Conservation (phyloP, 2,797 vertebrate genomes). For the Todus mexicanus region DNA sequence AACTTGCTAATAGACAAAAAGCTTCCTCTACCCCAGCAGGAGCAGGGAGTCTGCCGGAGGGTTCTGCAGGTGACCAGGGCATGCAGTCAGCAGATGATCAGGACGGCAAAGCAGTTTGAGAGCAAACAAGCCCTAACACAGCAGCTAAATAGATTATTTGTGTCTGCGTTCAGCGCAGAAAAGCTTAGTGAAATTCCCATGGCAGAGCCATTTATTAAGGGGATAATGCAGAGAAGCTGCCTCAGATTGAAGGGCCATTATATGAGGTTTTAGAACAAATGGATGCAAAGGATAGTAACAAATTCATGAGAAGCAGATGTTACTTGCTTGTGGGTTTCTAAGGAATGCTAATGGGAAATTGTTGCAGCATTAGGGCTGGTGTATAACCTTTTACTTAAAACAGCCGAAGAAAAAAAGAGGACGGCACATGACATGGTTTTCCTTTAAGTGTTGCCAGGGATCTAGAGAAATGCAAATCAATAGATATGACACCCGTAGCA, state of each 20-base stretch:
- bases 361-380: not conserved
- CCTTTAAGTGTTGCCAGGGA: not conserved
- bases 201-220: not conserved
- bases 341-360: not conserved
- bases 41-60: not conserved
- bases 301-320: constrained; percentile 2
- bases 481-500: not conserved
- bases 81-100: not conserved
- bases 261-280: not conserved
- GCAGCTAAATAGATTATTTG: not conserved
- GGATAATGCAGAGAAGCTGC: constrained; percentile 1
- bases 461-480: not conserved
- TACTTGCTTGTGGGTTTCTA: not conserved
- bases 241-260: not conserved
- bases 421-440: not conserved
- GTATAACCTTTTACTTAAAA: not conserved
- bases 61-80: not conserved
- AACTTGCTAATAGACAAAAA: not conserved
- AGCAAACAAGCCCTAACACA: not conserved
- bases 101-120: not conserved
- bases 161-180: accelerated
- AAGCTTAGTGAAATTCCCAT: not conserved
- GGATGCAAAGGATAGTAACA: not conserved
- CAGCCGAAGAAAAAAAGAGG: not conserved
- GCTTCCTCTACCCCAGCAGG: not conserved